These are phyloP conservation scores for Hirtodrosophila cameraria DNA, from an alignment of 2,888 invertebrate genomes.

Conservation along the genomic window DNA sequence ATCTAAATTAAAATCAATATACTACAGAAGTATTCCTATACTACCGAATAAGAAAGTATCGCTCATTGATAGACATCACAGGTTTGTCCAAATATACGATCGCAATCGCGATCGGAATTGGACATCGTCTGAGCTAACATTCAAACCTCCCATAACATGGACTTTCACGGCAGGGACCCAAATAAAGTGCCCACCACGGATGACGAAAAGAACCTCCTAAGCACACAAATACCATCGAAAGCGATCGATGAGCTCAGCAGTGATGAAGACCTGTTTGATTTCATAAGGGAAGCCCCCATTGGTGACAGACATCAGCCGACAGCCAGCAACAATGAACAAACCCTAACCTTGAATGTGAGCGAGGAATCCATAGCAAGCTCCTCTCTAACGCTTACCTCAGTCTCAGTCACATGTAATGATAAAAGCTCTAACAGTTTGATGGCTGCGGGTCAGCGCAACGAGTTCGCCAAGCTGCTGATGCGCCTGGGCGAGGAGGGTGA, in stretches of 20 bases:
- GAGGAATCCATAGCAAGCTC: conserved; percentile 29
- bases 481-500: conserved; percentile 60
- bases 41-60: conserved; percentile 22
- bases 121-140: conserved; percentile 4
- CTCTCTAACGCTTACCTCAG: conserved; percentile 6
- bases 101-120: conserved; percentile 18
- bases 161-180: conserved; percentile 13
- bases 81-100: conserved; percentile 9
- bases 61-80: conserved; percentile 6
- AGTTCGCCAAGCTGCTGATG: conserved; percentile 40
- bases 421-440: conserved; percentile 22
- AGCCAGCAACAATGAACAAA: conserved; percentile 3
- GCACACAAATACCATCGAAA: neutral
- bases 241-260: conserved; percentile 9
- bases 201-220: conserved; percentile 22
- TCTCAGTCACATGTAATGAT: neutral
- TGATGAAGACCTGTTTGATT: neutral
- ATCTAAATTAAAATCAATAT: conserved; percentile 11
- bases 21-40: conserved; percentile 21
- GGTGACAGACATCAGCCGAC: conserved; percentile 5
- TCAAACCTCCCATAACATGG: conserved; percentile 22
- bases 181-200: conserved; percentile 18
- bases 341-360: conserved; percentile 12
- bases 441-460: conserved; percentile 32
- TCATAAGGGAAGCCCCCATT: conserved; percentile 5